Percentiles rank a stretch among this genome's conserved stretches.
Evolutionary conservation across 2,113 vertebrate genomes (phyloP).

Genomic region (Tonatia bakeri): DNA sequence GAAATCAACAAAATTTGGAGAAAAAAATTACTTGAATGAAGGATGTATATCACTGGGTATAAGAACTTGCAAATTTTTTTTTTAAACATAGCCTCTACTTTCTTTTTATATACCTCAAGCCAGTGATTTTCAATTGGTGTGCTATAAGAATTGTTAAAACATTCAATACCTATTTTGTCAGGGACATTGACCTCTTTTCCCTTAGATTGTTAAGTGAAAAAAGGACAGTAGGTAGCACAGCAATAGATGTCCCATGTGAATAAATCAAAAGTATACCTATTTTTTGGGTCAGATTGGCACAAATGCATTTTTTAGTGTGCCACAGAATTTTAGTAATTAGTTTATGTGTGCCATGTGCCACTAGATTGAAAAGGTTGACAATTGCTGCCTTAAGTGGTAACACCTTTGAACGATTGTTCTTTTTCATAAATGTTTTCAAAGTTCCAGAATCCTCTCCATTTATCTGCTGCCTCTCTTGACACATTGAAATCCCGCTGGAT

Average conservation of each 20-base stretch:
- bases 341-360: too few relatives aligned
- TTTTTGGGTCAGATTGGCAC: neutral
- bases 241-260: neutral
- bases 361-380: neutral
- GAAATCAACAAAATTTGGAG: slow-evolving; percentile 7
- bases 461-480: neutral
- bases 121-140: neutral
- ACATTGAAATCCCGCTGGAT: neutral
- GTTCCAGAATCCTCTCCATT: neutral
- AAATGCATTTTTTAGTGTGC: neutral
- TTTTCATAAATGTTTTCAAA: neutral
- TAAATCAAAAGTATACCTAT: neutral
- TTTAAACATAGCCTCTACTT: neutral
- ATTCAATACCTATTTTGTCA: neutral
- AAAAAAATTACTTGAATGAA: neutral
- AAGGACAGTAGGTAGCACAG: neutral
- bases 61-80: neutral
- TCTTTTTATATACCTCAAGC: neutral
- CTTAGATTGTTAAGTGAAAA: neutral
- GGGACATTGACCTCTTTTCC: neutral
- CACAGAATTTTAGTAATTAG: neutral
- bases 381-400: neutral
- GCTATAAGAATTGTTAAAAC: neutral
- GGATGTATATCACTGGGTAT: neutral
- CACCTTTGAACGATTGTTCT: neutral